Evolutionary conservation across 1,140 invertebrate genomes (phyloP).

Genomic region (Mya arenaria): DNA sequence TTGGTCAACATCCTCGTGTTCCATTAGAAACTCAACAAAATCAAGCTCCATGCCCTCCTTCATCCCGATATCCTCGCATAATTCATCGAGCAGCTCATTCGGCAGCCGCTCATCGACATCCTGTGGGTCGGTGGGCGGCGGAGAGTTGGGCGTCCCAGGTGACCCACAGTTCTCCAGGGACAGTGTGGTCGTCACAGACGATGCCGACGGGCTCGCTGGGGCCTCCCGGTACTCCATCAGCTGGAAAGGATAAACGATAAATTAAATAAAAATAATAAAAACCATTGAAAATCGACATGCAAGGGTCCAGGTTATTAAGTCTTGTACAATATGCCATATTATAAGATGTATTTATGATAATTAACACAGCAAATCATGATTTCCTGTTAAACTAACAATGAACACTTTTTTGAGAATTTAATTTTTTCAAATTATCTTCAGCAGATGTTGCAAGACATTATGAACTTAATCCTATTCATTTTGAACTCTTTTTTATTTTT

Average conservation of each 20-base stretch:
- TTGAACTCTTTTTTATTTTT: too few species aligned
- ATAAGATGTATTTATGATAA: too few species aligned
- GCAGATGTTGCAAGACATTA: too few species aligned
- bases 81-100: constrained; percentile 80
- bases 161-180: constrained; percentile 69
- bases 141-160: constrained; percentile 68
- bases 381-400: too few species aligned
- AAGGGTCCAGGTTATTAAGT: too few species aligned
- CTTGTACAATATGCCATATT: too few species aligned
- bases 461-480: too few species aligned
- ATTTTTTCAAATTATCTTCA: too few species aligned
- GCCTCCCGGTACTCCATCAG: constrained; percentile 78
- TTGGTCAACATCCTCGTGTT: constrained; percentile 74
- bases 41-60: constrained; percentile 80
- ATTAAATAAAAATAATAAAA: too few species aligned
- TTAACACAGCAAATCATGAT: too few species aligned
- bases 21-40: constrained; percentile 79
- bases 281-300: too few species aligned
- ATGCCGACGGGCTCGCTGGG: constrained; percentile 72
- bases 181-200: constrained; percentile 67
- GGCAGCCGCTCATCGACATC: constrained; percentile 77
- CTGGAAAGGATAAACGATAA: constrained; percentile 55
- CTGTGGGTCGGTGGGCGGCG: constrained; percentile 55
- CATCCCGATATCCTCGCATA: constrained; percentile 80
- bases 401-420: too few species aligned